Evolutionary conservation across 2,113 vertebrate genomes (phyloP).

Genomic region (Picathartes gymnocephalus): DNA sequence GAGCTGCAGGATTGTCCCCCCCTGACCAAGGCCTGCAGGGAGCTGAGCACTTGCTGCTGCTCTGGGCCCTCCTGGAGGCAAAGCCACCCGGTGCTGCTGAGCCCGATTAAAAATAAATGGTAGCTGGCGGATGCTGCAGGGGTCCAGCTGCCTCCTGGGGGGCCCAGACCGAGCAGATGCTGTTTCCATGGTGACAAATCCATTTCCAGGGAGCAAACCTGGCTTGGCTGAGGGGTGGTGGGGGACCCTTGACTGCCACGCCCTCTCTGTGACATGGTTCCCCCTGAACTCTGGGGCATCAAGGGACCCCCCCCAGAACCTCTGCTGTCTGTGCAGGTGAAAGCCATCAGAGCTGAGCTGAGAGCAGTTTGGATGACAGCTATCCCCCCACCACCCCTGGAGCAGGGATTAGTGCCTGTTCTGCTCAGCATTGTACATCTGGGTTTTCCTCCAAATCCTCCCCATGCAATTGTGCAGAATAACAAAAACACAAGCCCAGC

Average conservation of each 20-base stretch:
- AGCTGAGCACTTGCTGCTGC: neutral
- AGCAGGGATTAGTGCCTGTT: neutral
- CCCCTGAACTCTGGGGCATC: neutral
- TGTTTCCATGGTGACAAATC: conserved; percentile 57
- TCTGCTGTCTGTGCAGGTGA: neutral
- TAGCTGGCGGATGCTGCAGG: neutral
- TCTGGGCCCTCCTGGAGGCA: neutral
- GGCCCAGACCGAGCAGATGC: conserved; percentile 41
- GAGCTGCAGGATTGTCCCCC: neutral
- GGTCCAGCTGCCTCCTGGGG: conserved; percentile 26
- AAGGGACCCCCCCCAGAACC: neutral
- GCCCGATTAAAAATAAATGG: conserved; percentile 29
- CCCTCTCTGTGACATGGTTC: neutral
- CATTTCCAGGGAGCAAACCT: neutral
- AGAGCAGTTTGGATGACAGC: neutral
- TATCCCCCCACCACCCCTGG: neutral
- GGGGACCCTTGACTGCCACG: neutral
- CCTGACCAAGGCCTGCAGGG: rapidly evolving
- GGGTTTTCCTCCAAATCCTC: conserved; percentile 45
- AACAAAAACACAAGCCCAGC: conserved; percentile 24
- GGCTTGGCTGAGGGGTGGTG: rapidly evolving
- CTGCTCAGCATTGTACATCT: neutral
- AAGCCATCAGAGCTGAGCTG: neutral
- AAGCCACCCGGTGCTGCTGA: neutral
- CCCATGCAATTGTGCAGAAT: neutral